Evolutionary conservation across 2,797 vertebrate genomes (phyloP).

Genomic region (Chaetophractus vellerosus): DNA sequence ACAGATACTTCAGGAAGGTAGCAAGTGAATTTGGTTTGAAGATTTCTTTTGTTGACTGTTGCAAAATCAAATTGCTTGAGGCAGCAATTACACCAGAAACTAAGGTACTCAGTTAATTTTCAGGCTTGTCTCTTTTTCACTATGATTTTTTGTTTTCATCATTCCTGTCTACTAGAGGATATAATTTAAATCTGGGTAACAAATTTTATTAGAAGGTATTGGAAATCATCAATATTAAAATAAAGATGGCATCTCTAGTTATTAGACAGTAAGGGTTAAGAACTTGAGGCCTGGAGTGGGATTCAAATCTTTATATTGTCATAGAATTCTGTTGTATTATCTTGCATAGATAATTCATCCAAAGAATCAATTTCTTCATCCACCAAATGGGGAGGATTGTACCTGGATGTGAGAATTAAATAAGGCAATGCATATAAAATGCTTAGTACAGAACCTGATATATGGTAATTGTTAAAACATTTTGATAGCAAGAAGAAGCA

Average conservation of each 20-base stretch:
- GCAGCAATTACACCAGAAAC: constrained; percentile 94
- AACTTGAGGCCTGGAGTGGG: neutral
- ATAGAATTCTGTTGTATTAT: neutral
- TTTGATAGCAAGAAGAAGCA: neutral
- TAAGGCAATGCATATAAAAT: constrained; percentile 1
- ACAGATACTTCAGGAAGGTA: constrained; percentile 94
- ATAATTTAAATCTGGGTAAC: constrained; percentile 47
- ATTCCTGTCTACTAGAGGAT: constrained; percentile 15
- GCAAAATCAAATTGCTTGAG: constrained; percentile 91
- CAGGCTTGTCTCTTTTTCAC: constrained; percentile 19
- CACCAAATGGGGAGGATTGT: neutral
- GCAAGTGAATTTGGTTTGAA: constrained; percentile 92
- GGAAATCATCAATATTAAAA: constrained; percentile 9
- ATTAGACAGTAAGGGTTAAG: neutral
- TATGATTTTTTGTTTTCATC: neutral
- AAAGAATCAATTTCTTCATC: constrained; percentile 49
- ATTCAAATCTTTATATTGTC: neutral
- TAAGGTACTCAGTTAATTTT: constrained; percentile 91
- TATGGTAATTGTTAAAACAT: neutral
- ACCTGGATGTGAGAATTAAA: neutral
- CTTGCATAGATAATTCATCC: neutral
- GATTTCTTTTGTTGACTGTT: constrained; percentile 93
- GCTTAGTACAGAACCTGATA: neutral
- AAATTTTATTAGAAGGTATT: constrained; percentile 13
- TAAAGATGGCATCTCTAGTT: neutral